These are phyloP conservation scores for Aphelinus certus DNA, from an alignment of 1,140 invertebrate species.

Conservation along the genomic window DNA sequence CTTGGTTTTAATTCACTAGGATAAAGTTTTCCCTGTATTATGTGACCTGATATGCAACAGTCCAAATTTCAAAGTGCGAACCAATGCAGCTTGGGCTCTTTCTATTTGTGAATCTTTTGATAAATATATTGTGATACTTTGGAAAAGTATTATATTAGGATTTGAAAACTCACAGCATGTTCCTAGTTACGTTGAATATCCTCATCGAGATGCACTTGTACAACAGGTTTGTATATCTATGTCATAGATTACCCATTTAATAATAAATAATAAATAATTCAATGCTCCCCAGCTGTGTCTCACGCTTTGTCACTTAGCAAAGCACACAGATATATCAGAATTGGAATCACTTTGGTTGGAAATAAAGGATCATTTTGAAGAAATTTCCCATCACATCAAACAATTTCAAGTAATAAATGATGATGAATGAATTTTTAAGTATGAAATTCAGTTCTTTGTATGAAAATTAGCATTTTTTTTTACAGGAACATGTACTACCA, in stretches of 20 bases:
- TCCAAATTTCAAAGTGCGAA: conserved; percentile 78
- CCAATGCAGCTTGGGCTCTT: conserved; percentile 82
- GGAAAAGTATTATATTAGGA: conserved; percentile 75
- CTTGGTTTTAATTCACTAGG: conserved; percentile 50
- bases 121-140: conserved; percentile 69
- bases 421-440: no score
- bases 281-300: conserved; percentile 57
- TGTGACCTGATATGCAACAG: conserved; percentile 67
- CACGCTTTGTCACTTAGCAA: conserved; percentile 57
- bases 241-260: conserved; percentile 9
- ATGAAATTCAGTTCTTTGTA: no score
- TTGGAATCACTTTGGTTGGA: conserved; percentile 57
- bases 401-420: conserved; percentile 55
- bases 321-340: conserved; percentile 52
- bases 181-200: conserved; percentile 83
- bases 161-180: conserved; percentile 78
- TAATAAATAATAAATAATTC: conserved; percentile 13
- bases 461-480: conserved; percentile 33
- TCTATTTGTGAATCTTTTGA: conserved; percentile 72
- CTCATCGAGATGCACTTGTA: conserved; percentile 79
- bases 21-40: conserved; percentile 65
- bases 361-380: conserved; percentile 57
- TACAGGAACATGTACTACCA: conserved; percentile 59
- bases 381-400: conserved; percentile 55
- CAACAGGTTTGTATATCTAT: conserved; percentile 67